Evolutionary conservation across 1,140 invertebrate species (phyloP).

Genomic region (Lordiphosa collinella): DNA sequence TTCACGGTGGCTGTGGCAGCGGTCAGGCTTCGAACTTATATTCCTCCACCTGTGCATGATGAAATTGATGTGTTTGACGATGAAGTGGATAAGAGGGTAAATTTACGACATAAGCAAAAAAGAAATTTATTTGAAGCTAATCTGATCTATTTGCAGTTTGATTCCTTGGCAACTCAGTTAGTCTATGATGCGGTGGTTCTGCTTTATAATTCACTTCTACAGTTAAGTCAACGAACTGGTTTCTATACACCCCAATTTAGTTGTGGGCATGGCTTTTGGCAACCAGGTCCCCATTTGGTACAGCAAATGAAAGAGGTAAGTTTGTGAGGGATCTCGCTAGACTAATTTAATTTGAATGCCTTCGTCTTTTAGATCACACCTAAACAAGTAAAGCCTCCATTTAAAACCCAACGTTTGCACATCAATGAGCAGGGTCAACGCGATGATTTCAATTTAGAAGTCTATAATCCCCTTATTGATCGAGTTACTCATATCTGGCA

Average conservation of each 20-base stretch:
- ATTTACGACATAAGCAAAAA: not conserved
- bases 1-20: constrained; percentile 53
- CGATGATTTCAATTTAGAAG: constrained; percentile 87
- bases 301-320: constrained; percentile 61
- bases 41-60: constrained; percentile 57
- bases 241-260: constrained; percentile 50
- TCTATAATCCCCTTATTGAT: constrained; percentile 81
- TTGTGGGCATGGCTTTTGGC: constrained; percentile 65
- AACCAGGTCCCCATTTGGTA: constrained; percentile 51
- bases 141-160: constrained; percentile 20
- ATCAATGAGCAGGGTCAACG: constrained; percentile 87
- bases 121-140: not conserved
- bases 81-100: constrained; percentile 32
- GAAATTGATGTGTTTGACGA: constrained; percentile 61
- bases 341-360: not conserved
- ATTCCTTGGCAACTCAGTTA: constrained; percentile 68
- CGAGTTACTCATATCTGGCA: constrained; percentile 65
- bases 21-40: constrained; percentile 50
- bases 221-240: constrained; percentile 26
- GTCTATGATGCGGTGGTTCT: constrained; percentile 86
- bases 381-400: constrained; percentile 51
- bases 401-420: constrained; percentile 81
- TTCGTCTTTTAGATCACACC: constrained; percentile 35
- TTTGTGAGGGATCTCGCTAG: not conserved
- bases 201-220: constrained; percentile 83